Evolutionary conservation across 2,797 vertebrate genomes (phyloP).

Genomic region (Nannoperca australis): DNA sequence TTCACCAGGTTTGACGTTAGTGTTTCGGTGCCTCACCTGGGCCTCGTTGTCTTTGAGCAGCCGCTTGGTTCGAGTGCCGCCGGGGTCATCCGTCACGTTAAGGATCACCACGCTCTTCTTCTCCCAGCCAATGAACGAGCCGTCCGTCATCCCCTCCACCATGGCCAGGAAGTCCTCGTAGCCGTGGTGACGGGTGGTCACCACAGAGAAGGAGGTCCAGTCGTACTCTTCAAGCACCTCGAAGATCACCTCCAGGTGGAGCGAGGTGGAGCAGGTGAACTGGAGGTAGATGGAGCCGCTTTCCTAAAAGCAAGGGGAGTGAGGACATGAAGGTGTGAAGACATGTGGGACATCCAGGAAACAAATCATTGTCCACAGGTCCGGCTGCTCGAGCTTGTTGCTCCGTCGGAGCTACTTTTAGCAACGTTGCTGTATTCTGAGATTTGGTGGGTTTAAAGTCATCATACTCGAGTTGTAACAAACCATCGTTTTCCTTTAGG

Average conservation of each 20-base stretch:
- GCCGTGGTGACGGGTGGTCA: conserved; percentile 93
- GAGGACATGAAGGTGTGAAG: neutral
- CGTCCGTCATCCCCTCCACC: conserved; percentile 94
- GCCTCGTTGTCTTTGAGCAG: conserved; percentile 92
- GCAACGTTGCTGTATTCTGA: neutral
- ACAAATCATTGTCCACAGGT: neutral
- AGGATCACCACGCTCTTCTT: conserved; percentile 91
- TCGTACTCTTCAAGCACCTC: conserved; percentile 97
- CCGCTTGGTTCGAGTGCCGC: conserved; percentile 85
- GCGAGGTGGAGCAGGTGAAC: conserved; percentile 92
- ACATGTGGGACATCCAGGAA: neutral
- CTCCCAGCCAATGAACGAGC: conserved; percentile 96
- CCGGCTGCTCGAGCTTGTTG: neutral
- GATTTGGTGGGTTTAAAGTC: neutral
- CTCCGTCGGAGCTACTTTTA: neutral
- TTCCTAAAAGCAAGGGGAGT: conserved; percentile 81
- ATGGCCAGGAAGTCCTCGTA: conserved; percentile 95
- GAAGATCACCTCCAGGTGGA: conserved; percentile 96
- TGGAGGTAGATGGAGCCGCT: conserved; percentile 95
- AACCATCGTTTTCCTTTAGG: conserved; percentile 1
- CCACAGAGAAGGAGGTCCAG: conserved; percentile 94
- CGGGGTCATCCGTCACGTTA: conserved; percentile 90
- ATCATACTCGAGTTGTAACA: neutral
- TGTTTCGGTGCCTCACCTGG: conserved; percentile 79
- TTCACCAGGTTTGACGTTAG: rapidly evolving